These are phyloP conservation scores for Pachliopta kotzebuea DNA, from an alignment of 2,888 invertebrate species.

Conservation along the genomic window DNA sequence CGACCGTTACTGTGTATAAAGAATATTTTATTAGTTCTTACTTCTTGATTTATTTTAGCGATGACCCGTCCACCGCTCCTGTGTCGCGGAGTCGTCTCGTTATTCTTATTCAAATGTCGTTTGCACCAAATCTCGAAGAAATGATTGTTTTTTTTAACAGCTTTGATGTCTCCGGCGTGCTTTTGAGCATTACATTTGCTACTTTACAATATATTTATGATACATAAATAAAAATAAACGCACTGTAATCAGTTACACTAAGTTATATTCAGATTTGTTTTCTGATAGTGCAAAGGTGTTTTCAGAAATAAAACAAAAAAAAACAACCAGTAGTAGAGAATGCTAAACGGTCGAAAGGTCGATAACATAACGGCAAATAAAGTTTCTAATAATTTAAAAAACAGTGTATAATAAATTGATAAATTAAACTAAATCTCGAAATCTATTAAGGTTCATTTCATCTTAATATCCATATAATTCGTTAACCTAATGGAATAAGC, in stretches of 20 bases:
- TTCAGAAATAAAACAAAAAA: background rate
- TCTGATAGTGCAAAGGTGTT: background rate
- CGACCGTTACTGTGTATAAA: slow-evolving; percentile 62
- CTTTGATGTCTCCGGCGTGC: slow-evolving; percentile 26
- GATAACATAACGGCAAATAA: too few species aligned
- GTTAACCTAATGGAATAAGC: too few species aligned
- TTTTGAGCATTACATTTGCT: background rate
- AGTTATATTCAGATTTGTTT: background rate
- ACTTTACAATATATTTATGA: background rate
- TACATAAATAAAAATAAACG: background rate
- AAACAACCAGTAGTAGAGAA: too few species aligned
- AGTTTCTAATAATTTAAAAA: too few species aligned
- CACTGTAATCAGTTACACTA: background rate
- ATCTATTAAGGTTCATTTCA: too few species aligned
- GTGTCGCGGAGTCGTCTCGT: slow-evolving; percentile 48
- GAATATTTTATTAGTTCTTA: slow-evolving; percentile 67
- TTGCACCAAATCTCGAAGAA: slow-evolving; percentile 33
- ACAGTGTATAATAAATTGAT: too few species aligned
- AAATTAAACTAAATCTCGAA: too few species aligned
- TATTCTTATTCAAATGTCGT: slow-evolving; percentile 51
- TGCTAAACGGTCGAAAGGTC: too few species aligned
- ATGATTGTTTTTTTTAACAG: slow-evolving; percentile 28
- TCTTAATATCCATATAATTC: too few species aligned
- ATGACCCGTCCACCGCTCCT: slow-evolving; percentile 52
- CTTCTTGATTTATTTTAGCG: slow-evolving; percentile 61